Percentiles rank a stretch among this genome's conserved stretches.
Evolutionary conservation across 1,140 invertebrate species (phyloP).

Genomic region (Drosophila subobscura): DNA sequence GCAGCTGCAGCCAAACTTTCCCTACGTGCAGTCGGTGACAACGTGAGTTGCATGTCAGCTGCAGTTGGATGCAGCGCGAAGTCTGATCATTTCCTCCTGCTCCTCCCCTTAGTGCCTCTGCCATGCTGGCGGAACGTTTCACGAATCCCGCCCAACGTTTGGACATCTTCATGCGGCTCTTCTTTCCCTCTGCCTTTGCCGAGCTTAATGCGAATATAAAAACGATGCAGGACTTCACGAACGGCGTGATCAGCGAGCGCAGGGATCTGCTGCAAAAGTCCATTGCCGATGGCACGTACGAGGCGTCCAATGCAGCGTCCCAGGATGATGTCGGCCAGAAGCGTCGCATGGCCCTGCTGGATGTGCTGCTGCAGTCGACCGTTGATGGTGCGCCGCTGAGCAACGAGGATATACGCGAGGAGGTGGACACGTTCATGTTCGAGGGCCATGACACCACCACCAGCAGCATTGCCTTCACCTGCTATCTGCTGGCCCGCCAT

Average conservation of each 20-base stretch:
- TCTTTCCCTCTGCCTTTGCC: constrained; percentile 75
- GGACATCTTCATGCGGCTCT: constrained; percentile 52
- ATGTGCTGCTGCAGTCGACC: constrained; percentile 88
- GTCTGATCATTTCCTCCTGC: not conserved
- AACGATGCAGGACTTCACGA: constrained; percentile 88
- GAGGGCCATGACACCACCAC: constrained; percentile 91
- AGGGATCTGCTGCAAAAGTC: constrained; percentile 69
- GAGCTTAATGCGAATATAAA: constrained; percentile 85
- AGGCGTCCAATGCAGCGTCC: not conserved
- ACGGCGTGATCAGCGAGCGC: constrained; percentile 85
- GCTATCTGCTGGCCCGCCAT: constrained; percentile 85
- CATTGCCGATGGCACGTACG: constrained; percentile 30
- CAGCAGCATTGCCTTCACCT: constrained; percentile 85
- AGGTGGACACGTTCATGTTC: constrained; percentile 92
- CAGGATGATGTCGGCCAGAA: constrained; percentile 83
- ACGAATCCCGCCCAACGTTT: constrained; percentile 51
- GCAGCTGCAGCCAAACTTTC: constrained; percentile 88
- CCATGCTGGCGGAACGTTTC: constrained; percentile 59
- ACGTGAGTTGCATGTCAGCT: constrained; percentile 82
- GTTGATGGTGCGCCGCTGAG: constrained; percentile 86
- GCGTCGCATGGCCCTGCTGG: constrained; percentile 90
- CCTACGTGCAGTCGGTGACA: constrained; percentile 89
- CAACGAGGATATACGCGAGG: constrained; percentile 88
- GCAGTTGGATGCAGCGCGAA: not conserved
- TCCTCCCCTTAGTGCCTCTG: constrained; percentile 49